Conservation (phyloP, 2,797 vertebrate species). For the Artibeus lituratus region DNA sequence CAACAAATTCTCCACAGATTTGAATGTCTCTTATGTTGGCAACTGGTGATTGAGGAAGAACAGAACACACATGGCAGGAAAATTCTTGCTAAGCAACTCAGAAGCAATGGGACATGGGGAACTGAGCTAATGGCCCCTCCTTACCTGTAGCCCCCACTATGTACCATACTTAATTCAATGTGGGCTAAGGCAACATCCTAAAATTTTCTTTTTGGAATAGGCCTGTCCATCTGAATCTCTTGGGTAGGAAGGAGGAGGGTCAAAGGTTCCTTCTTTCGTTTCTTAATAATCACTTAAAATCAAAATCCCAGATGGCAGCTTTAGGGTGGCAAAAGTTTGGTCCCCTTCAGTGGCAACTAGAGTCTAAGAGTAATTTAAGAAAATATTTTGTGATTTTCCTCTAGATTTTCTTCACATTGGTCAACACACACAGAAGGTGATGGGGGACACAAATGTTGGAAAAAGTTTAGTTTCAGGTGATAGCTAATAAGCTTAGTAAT, state of each 20-base stretch:
- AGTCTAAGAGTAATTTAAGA: neutral
- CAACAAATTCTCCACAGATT: neutral
- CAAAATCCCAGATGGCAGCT: neutral
- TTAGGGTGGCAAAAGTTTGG: neutral
- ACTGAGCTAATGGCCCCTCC: neutral
- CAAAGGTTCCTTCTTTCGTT: neutral
- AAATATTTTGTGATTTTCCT: neutral
- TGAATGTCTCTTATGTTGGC: neutral
- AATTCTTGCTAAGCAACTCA: neutral
- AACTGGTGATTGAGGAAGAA: neutral
- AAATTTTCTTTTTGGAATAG: neutral
- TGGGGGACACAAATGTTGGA: no score
- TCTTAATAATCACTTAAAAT: neutral
- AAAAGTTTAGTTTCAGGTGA: no score
- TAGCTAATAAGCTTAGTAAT: no score
- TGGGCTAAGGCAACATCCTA: neutral
- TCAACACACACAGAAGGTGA: neutral
- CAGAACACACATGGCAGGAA: neutral
- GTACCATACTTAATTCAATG: neutral
- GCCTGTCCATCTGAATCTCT: neutral
- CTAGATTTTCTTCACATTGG: neutral
- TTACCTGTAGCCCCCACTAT: neutral
- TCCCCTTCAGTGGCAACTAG: neutral
- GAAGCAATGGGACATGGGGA: neutral
- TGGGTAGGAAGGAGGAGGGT: neutral